Evolutionary conservation across 1,140 invertebrate genomes (phyloP).

Genomic region (Trachymyrmex cornetzi): DNA sequence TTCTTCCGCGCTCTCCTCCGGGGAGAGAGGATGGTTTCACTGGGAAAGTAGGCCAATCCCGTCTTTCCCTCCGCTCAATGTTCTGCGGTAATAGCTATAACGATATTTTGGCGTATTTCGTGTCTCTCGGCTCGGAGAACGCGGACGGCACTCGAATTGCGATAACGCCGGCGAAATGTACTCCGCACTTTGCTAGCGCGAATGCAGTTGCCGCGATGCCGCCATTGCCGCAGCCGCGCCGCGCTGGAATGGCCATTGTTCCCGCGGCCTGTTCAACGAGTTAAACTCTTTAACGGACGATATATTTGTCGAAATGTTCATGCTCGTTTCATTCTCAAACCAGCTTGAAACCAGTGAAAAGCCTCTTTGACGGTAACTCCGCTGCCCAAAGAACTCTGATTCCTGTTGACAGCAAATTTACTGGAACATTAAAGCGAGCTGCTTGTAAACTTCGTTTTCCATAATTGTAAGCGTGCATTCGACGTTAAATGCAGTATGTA

Average conservation of each 20-base stretch:
- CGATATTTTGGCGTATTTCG: slow-evolving; percentile 53
- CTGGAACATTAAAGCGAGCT: background rate
- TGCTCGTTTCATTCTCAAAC: slow-evolving; percentile 7
- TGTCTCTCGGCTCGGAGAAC: slow-evolving; percentile 8
- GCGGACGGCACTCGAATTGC: slow-evolving; percentile 2
- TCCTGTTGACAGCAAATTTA: slow-evolving; percentile 21
- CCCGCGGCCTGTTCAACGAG: slow-evolving; percentile 9
- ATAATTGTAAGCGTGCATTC: slow-evolving; percentile 6
- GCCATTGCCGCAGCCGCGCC: background rate
- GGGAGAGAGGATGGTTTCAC: background rate
- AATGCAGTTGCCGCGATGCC: slow-evolving; percentile 19
- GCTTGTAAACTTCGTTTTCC: background rate
- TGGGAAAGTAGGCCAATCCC: slow-evolving; percentile 44
- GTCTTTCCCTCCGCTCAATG: slow-evolving; percentile 47
- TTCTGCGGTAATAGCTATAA: slow-evolving; percentile 49
- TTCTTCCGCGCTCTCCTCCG: slow-evolving; percentile 30
- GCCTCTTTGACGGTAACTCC: background rate
- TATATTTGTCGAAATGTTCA: slow-evolving; percentile 34
- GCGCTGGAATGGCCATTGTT: slow-evolving; percentile 13
- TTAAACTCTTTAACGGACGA: slow-evolving; percentile 56
- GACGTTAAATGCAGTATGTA: background rate
- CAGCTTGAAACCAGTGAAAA: background rate
- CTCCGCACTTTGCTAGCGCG: background rate
- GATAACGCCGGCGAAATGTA: slow-evolving; percentile 31
- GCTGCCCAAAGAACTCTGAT: slow-evolving; percentile 17